These are phyloP conservation scores for Syrphus vitripennis DNA, from an alignment of 2,888 invertebrate species.

Conservation along the genomic window DNA sequence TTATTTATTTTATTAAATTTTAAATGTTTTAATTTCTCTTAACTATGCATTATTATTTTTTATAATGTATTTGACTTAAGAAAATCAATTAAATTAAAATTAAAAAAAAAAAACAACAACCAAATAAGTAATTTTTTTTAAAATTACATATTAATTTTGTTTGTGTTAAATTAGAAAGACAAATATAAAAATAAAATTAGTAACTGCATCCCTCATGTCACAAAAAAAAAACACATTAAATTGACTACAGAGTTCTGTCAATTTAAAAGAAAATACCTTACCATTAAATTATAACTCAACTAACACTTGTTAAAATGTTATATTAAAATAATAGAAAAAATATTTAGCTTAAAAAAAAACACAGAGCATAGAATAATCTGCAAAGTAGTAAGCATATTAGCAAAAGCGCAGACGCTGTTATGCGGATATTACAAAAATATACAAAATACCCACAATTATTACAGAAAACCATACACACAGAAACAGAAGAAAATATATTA, in stretches of 20 bases:
- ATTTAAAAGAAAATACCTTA: slow-evolving; percentile 10
- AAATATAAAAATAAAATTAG: slow-evolving; percentile 19
- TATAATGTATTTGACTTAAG: background rate
- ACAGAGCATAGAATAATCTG: slow-evolving; percentile 36
- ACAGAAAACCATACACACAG: slow-evolving; percentile 38
- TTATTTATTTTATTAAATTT: background rate
- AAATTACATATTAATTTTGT: slow-evolving; percentile 9
- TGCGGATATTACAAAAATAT: slow-evolving; percentile 9
- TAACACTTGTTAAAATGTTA: slow-evolving; percentile 34
- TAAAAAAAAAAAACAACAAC: slow-evolving; percentile 26
- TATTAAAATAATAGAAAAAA: slow-evolving; percentile 5
- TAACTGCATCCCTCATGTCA: slow-evolving; percentile 37
- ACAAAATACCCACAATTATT: background rate
- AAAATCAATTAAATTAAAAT: background rate
- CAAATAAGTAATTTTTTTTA: slow-evolving; percentile 21
- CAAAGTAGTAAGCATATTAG: slow-evolving; percentile 28
- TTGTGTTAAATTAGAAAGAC: slow-evolving; percentile 10
- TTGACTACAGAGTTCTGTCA: slow-evolving; percentile 60
- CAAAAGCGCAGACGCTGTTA: slow-evolving; percentile 21
- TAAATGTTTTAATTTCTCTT: background rate
- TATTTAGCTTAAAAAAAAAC: background rate
- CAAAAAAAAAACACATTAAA: slow-evolving; percentile 9
- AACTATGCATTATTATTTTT: background rate
- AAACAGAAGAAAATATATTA: slow-evolving; percentile 29
- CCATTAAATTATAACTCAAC: slow-evolving; percentile 17